Evolutionary conservation across 2,888 invertebrate genomes (phyloP).

Genomic region (Drosophila trichaetosa): DNA sequence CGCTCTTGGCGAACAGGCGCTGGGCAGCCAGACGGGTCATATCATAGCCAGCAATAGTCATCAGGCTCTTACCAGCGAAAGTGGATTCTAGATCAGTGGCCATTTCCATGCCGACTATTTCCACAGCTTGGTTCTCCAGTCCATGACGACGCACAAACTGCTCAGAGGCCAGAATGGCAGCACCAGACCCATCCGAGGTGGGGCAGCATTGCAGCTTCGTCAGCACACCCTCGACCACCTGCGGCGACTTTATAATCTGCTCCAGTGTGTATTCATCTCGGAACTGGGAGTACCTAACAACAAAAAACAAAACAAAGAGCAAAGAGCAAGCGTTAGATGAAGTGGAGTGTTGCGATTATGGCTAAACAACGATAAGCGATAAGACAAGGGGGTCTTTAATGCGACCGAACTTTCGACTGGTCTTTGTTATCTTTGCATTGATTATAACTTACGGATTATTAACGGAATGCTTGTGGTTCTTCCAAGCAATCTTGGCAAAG

Average conservation of each 20-base stretch:
- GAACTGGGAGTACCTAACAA: conserved; percentile 93
- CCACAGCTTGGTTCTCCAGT: conserved; percentile 94
- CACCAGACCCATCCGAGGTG: conserved; percentile 98
- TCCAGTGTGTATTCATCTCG: conserved; percentile 95
- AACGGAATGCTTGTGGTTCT: conserved; percentile 98
- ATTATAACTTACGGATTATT: conserved; percentile 93
- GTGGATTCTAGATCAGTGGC: conserved; percentile 95
- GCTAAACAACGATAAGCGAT: conserved; percentile 23
- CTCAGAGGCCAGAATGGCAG: conserved; percentile 96
- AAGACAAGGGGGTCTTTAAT: conserved; percentile 45
- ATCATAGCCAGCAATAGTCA: conserved; percentile 92
- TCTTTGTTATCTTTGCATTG: conserved; percentile 84
- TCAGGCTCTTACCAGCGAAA: conserved; percentile 87
- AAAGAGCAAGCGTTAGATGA: background rate
- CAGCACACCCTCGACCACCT: conserved; percentile 95
- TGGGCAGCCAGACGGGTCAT: conserved; percentile 95
- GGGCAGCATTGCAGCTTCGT: conserved; percentile 99
- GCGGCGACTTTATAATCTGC: conserved; percentile 94
- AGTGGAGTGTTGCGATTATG: conserved; percentile 13
- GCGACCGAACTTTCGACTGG: conserved; percentile 62
- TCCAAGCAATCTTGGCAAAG: conserved; percentile 98
- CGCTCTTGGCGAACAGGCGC: conserved; percentile 91
- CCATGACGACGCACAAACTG: conserved; percentile 94
- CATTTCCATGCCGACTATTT: conserved; percentile 99
- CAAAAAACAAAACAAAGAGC: conserved; percentile 1